Evolutionary conservation across 1,140 invertebrate genomes (phyloP), one percentile per base, ranked within the genome.

Genomic region (Drosophila setifemur): DNA sequence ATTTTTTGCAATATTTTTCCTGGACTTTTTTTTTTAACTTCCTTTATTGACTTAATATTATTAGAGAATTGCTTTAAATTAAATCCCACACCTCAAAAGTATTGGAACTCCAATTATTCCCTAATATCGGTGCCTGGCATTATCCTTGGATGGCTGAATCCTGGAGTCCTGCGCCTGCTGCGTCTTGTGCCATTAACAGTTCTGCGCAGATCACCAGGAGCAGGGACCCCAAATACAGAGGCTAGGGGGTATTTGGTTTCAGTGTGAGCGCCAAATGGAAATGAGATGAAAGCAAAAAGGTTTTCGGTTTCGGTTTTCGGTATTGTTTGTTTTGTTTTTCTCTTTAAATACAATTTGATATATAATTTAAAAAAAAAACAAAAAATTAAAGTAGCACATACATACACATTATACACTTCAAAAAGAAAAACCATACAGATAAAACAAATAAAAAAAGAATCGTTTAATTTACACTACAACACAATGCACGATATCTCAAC

Each of bases 311-410:
- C n/a, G n/a, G n/a, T n/a, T n/a, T n/a, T n/a, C n/a, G n/a, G n/a
- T n/a, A n/a, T n/a, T n/a, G n/a, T n/a, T n/a, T n/a, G n/a, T n/a
- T n/a, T n/a, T n/a, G n/a, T n/a, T n/a, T n/a, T n/a, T n/a, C n/a
- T n/a, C 68, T 73, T 37, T 7, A 66, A 85, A 82, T 82, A 85
- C 79, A 75, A 50, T 57, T 69, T 55, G 49, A 67, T 83, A 66
- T 83, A 83, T 77, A 73, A 43, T 50, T 72, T 48, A 42, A 64
- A 85, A 71, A 85, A 83, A 83, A 73, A 73, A 85, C 78, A 85
- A 64, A 83, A 61, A 73, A 64, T 85, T 70, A 63, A 78, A 70
- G 64, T 85, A 83, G 79, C 79, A 83, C 78, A 85, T 71, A 83
- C 74, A 78, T 74, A 73, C 53, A 83, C 50, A 55, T 66, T 63